These are phyloP conservation scores for Chrysaora quinquecirrha DNA, from an alignment of 30 jellyfish, hydroid and myxozoan species.

Conservation along the genomic window DNA sequence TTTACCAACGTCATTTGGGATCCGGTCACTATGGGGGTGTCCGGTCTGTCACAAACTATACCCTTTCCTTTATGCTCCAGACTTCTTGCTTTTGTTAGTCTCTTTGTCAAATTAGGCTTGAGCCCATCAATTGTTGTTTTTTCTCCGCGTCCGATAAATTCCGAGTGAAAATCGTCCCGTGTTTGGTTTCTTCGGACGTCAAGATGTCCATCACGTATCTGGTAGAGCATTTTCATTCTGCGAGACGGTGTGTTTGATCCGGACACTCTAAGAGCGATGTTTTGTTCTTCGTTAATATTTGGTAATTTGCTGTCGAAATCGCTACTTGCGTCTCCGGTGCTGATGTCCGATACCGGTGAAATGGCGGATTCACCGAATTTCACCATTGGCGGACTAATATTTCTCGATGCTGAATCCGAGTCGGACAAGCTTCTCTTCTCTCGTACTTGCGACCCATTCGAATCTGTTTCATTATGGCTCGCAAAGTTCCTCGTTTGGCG, in stretches of 20 bases:
- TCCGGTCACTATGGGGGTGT: constrained; percentile 11
- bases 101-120: background rate
- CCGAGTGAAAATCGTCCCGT: background rate
- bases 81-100: constrained; percentile 10
- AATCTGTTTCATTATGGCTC: no score
- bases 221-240: constrained; percentile 43
- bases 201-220: constrained; percentile 31
- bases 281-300: background rate
- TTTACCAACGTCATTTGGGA: constrained; percentile 55
- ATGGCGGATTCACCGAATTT: no score
- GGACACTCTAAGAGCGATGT: constrained; percentile 19
- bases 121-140: constrained; percentile 3
- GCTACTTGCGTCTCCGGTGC: background rate
- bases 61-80: background rate
- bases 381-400: no score
- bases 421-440: no score
- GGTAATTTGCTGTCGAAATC: constrained; percentile 19
- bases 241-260: background rate
- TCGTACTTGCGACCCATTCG: no score
- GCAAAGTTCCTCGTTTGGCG: no score
- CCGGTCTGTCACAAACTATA: background rate
- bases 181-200: constrained; percentile 22
- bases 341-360: constrained; percentile 2
- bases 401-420: no score
- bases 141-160: background rate